Evolutionary conservation across 2,888 invertebrate species (phyloP), one percentile per base, ranked within the genome.

Genomic region (Dasypogon diadema): DNA sequence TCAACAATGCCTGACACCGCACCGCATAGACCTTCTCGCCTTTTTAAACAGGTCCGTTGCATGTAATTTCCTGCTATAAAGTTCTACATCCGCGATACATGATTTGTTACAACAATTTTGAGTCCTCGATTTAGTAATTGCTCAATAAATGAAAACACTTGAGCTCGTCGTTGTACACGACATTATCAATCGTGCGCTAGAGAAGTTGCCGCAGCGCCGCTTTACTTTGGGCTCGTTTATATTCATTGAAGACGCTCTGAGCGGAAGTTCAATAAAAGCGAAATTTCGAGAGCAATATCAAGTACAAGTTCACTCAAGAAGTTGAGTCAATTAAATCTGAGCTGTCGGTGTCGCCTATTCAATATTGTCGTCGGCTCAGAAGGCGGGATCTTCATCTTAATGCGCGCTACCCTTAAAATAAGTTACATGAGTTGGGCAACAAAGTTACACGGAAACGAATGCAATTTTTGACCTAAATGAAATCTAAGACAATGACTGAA

Each of bases 211-310:
- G 48, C 65, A 22, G 65, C 42, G 42, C n/a, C 46, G 46, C 16
- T 48, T 65, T 21, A 14, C 48, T 65, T 65, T 65, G 22, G 14
- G 65, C 48, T 65, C 65, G 37, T 65, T 65, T 65, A 65, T 65
- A 65, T 65, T 65, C 65, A 65, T 65, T 65, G 54, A 54, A 70
- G 70, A 74, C 56, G 24, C 58, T 75, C 72, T 10, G 10, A 51
- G 51, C 76, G 76, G 76, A 76, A 76, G 76, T 76, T 76, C 48
- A 74, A 76, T 74, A 68, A 76, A 76, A 48, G 26, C 60, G 68
- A 76, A 76, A 46, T 65, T 76, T 74, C 76, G 74, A 76, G 76
- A 76, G 74, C 76, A 76, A 76, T 74, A 76, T 76, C 76, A 76
- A 76, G 76, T 76, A 76, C 76, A 76, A 76, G 76, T 76, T 76